These are phyloP conservation scores for Acrobasis repandana DNA, from an alignment of 2,888 invertebrate species.

Conservation along the genomic window DNA sequence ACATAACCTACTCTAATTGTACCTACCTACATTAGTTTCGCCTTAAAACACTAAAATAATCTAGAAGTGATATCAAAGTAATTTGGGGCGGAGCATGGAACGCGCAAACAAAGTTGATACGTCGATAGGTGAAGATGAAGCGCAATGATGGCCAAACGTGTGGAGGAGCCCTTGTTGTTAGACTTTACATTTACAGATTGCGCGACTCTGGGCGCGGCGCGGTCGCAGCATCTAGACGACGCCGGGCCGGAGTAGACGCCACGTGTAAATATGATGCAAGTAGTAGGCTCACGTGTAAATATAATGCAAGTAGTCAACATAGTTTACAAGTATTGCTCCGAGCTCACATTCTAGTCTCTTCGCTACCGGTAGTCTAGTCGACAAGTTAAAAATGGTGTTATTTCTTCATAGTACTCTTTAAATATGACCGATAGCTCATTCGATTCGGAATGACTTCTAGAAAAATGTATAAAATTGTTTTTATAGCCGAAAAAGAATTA, in stretches of 20 bases:
- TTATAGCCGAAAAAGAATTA: too few relatives aligned
- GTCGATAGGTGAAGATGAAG: slow-evolving; percentile 65
- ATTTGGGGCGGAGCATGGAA: slow-evolving; percentile 60
- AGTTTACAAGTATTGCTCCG: slow-evolving; percentile 60
- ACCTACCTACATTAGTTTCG: slow-evolving; percentile 84
- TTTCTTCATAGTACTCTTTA: too few relatives aligned
- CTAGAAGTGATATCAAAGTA: slow-evolving; percentile 79
- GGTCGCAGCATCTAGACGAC: slow-evolving; percentile 75
- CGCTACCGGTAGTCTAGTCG: too few relatives aligned
- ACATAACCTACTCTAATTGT: slow-evolving; percentile 84
- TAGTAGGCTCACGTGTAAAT: too few relatives aligned
- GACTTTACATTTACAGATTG: slow-evolving; percentile 58
- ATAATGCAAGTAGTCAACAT: slow-evolving; percentile 49
- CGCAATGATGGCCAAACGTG: too few relatives aligned
- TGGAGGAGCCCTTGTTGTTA: too few relatives aligned
- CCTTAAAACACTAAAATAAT: slow-evolving; percentile 84
- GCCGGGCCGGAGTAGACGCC: slow-evolving; percentile 60
- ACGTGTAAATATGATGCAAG: slow-evolving; percentile 43
- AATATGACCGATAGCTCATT: too few relatives aligned
- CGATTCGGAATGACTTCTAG: too few relatives aligned
- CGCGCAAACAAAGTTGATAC: slow-evolving; percentile 79
- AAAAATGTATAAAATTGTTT: too few relatives aligned
- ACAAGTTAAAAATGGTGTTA: too few relatives aligned
- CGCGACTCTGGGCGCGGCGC: slow-evolving; percentile 59
- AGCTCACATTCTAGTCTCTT: slow-evolving; percentile 51